Evolutionary conservation across 2,113 vertebrate genomes (phyloP).

Genomic region (Zapus hudsonius): DNA sequence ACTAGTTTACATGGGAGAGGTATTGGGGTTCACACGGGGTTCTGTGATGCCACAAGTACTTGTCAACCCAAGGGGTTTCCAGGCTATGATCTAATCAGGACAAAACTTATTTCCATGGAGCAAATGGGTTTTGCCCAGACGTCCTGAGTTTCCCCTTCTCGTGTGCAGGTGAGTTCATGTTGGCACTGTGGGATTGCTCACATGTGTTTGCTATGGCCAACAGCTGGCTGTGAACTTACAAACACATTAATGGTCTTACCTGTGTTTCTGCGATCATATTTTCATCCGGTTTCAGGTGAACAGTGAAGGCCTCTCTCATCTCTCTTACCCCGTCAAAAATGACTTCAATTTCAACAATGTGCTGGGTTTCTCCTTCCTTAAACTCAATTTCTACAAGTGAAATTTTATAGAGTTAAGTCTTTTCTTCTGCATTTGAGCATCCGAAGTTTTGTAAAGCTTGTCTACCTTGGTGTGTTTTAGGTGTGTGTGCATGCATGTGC

Average conservation of each 20-base stretch:
- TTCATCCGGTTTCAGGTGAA: constrained; percentile 95
- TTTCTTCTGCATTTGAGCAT: not conserved
- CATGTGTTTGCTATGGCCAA: not conserved
- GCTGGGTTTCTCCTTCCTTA: constrained; percentile 91
- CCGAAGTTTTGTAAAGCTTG: no score
- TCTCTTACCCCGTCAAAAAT: constrained; percentile 92
- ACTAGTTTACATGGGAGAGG: not conserved
- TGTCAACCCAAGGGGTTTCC: not conserved
- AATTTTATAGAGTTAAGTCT: constrained; percentile 31
- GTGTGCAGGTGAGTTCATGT: no score
- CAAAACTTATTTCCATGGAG: not conserved
- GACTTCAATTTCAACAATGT: constrained; percentile 93
- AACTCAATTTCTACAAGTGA: constrained; percentile 92
- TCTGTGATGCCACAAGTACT: no score
- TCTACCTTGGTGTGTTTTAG: not conserved
- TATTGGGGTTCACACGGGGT: no score
- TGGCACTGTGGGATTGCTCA: not conserved
- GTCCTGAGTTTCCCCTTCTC: not conserved
- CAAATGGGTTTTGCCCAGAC: not conserved
- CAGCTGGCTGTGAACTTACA: not conserved
- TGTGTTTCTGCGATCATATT: constrained; percentile 96
- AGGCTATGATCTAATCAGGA: not conserved
- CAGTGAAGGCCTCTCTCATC: constrained; percentile 96
- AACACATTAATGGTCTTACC: constrained; percentile 82
- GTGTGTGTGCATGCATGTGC: not conserved